Base-by-base conservation (phyloP, 1,140 invertebrate genomes). In the Antheraea pernyi region DNA sequence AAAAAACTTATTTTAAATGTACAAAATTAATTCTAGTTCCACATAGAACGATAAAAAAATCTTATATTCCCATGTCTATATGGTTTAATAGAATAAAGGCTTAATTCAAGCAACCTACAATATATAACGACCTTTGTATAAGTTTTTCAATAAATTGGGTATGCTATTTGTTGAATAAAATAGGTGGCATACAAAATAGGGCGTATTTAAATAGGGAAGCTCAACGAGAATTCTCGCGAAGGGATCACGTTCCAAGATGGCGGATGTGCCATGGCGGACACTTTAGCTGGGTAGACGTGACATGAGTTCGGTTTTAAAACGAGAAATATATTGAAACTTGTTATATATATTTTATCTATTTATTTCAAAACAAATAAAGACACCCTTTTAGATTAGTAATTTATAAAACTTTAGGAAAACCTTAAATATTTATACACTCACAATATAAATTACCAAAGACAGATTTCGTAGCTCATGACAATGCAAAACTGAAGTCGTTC, bases 191-290 rank as follows among this genome's bases (percentile, higher is more conserved):
- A 53, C 46, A 53, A 53, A 53, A 53, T 53, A 53, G 85, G 78
- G 77, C 79, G 85, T 82, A 87, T 89, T 85, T 86, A 86, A 86
- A 87, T 86, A 83, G 84, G 76, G 81, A 86, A 83, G 83, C 78
- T 85, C 84, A 85, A 86, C 78, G 78, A 73, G 74, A 70, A 73
- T 70, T 72, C 73, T 77, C 78, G 68, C 71, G 80, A 82, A 79
- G 80, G 71, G 78, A 73, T 81, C 85, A 86, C 84, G 78, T 85
- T 86, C 76, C 83, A 90, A 90, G 80, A 90, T 90, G 88, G 85
- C 86, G 75, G 77, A 71, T 67, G 76, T 67, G 72, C 69, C 70
- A 67, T 74, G 76, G 68, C 78, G 64, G 75, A 73, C 82, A 86
- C 82, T 86, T 84, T 86, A 78, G 72, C 79, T 78, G 83, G 79